Evolutionary conservation across 2,113 vertebrate species (phyloP), one percentile per base, ranked within the genome.

Genomic region (Pituophis catenifer): DNA sequence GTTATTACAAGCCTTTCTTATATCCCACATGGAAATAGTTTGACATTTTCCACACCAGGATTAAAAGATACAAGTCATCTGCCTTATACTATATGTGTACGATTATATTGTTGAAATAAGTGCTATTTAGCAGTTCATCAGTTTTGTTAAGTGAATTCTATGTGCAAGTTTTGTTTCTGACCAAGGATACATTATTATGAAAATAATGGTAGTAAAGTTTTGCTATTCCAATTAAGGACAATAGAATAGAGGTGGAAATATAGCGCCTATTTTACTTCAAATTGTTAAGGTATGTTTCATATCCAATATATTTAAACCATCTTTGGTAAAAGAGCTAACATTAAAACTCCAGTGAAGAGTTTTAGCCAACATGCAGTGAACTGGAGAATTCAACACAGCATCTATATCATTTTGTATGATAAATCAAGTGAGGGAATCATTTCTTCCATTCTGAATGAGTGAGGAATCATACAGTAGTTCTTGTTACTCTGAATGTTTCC

Each of bases 281-380:
- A 90, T 89, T 91, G 89, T 93, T 58, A 17, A 94, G 48, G 70
- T 54, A 91, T 81, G 33, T 93, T 95, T 95, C 1, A 93, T 94
- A 94, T 94, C 91, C 86, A 94, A 89, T 86, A 5, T 85, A 29
- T 57, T 65, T 10, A 88, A 9, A 70, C 89, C 93, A 95, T 95
- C 94, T 52, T 93, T 24, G 6, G 3, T 89, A 59, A 29, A 26
- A 88, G 3, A 1, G 94, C 91, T 85, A 94, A 75, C 92, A 91
- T 29, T 90, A 86, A 44, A 57, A 70, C 90, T 90, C 94, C 92
- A 59, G 50, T 59, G 54, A 24, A 89, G 93, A 62, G 91, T 3
- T 89, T 86, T 53, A 62, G 89, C 57, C 48, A 48, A 52, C 86
- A 87, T 62, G 23, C 48, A 65, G 38, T 54, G 57, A 87, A 38